Evolutionary conservation across 64 coral and sea anemone species (phyloP).

Genomic region (Montipora capricornis): DNA sequence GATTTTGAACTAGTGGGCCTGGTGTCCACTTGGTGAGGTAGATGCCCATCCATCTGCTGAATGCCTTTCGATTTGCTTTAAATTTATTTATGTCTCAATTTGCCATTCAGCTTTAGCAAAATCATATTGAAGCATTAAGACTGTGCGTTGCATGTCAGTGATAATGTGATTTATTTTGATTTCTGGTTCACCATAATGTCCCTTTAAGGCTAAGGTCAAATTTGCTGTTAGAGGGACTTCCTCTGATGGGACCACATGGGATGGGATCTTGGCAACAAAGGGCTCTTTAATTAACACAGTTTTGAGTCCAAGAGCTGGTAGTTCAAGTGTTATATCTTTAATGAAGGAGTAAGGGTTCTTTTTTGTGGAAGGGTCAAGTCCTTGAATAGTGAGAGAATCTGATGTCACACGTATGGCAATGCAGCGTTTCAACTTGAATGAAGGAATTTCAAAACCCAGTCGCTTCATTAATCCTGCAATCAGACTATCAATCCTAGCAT

Average conservation of each 20-base stretch:
- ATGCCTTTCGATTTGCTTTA: not conserved
- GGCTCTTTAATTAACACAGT: constrained; percentile 58
- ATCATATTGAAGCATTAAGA: constrained; percentile 41
- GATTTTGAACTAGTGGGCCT: too few species aligned
- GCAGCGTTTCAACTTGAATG: constrained; percentile 66
- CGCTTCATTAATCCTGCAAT: constrained; percentile 60
- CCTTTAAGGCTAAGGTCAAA: constrained; percentile 52
- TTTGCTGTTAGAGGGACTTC: constrained; percentile 44
- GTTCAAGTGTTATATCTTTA: constrained; percentile 31
- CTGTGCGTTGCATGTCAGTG: constrained; percentile 20
- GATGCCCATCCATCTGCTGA: too few species aligned
- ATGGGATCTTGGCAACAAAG: constrained; percentile 56
- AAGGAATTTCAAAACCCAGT: constrained; percentile 45
- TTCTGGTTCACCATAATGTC: constrained; percentile 78
- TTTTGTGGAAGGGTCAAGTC: constrained; percentile 41
- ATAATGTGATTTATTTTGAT: constrained; percentile 60
- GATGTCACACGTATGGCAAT: constrained; percentile 36
- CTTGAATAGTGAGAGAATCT: constrained; percentile 60
- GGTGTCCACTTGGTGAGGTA: too few species aligned
- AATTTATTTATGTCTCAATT: not conserved
- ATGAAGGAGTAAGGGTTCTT: constrained; percentile 64
- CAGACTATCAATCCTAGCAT: constrained; percentile 54
- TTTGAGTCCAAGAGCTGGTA: constrained; percentile 33
- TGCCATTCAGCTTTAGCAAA: constrained; percentile 19
- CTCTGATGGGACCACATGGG: constrained; percentile 23